Evolutionary conservation across 2,113 vertebrate species (phyloP), one percentile per base, ranked within the genome.

Genomic region (Ranitomeya variabilis): DNA sequence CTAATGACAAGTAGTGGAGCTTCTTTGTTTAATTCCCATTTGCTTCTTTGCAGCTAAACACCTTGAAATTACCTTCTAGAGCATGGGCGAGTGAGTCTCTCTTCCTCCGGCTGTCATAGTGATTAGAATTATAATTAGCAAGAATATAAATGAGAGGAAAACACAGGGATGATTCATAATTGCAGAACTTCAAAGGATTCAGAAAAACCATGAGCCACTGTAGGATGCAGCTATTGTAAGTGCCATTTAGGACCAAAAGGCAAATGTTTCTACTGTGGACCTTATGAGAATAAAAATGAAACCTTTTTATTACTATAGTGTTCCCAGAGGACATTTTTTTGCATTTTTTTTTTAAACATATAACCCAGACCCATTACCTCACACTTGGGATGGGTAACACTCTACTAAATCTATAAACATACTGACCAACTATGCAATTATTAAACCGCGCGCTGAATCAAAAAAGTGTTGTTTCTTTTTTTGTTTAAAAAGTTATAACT

Each of bases 81-180:
- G 89, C 90, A 90, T 89, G 90, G 92, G 95, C 94, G 93, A 93
- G 93, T 92, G 89, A 91, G 91, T 92, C 93, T 92, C 91, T 91
- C 91, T 91, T 81, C 0, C 90, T 93, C 91, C 92, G 84, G 91
- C 91, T 94, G 94, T 92, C 93, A 94, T 87, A 94, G 93, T 94
- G 95, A 95, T 95, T 96, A 95, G 94, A 96, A 96, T 96, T 96
- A 95, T 95, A 95, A 96, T 95, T 95, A 95, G 92, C 91, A 93
- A 93, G 90, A 91, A 90, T 86, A 91, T 84, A 92, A 81, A 86
- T 91, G 86, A 89, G 87, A 91, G 85, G 86, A 92, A 95, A 94
- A 93, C 91, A 89, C 0, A 15, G 71, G 59, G 93, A 94, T 93
- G 90, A 94, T 91, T 92, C 91, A 94, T 92, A 87, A 91, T 79